Evolutionary conservation across 2,113 vertebrate genomes (phyloP).

Genomic region (Python bivittatus): DNA sequence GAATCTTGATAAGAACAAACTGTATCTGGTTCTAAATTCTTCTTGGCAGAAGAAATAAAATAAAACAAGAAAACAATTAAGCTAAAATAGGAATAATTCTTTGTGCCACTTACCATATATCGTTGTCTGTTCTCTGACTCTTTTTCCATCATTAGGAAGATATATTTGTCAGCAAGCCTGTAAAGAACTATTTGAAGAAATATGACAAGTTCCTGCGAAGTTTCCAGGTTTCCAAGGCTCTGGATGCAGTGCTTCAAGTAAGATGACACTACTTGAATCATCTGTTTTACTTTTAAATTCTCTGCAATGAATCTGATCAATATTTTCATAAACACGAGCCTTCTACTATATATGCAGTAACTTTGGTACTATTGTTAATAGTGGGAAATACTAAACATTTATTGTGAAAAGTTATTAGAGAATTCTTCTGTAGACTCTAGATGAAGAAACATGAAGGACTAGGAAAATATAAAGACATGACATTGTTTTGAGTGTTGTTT

Average conservation of each 20-base stretch:
- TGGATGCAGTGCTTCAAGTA: constrained; percentile 90
- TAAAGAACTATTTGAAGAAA: constrained; percentile 81
- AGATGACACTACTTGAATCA: not conserved
- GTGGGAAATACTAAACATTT: not conserved
- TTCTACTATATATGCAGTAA: not conserved
- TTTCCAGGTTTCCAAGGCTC: constrained; percentile 90
- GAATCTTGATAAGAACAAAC: not conserved
- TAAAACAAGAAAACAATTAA: not conserved
- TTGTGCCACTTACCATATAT: not conserved
- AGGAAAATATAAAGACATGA: not conserved
- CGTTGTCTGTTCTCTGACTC: not conserved
- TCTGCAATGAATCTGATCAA: not conserved
- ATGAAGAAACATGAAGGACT: not conserved
- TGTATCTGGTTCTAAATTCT: not conserved
- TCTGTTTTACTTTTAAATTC: not conserved
- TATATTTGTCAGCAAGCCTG: constrained; percentile 86
- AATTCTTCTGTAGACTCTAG: not conserved
- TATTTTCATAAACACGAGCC: not conserved
- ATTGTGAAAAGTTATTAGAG: not conserved
- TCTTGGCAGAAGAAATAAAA: not conserved
- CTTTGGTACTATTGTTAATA: not conserved
- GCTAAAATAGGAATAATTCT: not conserved
- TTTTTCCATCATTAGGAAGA: constrained; percentile 82
- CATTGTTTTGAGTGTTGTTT: not conserved
- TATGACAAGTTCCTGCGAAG: constrained; percentile 88